Evolutionary conservation across 1,140 invertebrate genomes (phyloP).

Genomic region (Drosophila bocqueti): DNA sequence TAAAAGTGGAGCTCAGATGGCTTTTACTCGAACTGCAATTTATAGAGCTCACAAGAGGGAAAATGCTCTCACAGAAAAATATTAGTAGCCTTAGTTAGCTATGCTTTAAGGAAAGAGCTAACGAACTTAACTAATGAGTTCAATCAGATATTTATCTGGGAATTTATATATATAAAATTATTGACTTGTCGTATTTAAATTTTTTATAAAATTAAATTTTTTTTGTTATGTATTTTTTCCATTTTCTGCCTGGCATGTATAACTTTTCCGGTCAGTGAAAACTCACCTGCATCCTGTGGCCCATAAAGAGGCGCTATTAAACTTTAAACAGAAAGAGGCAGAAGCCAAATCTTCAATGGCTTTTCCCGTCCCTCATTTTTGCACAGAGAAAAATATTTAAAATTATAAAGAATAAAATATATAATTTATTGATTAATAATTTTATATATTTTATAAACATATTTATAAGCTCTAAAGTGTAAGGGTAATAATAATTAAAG

Average conservation of each 20-base stretch:
- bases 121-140: not conserved
- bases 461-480: too few relatives aligned
- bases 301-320: slow-evolving; percentile 30
- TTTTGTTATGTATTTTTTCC: not conserved
- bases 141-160: not conserved
- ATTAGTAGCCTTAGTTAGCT: not conserved
- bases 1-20: slow-evolving; percentile 11
- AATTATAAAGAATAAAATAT: not conserved
- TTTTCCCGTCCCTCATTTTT: slow-evolving; percentile 37
- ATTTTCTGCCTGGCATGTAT: too few relatives aligned
- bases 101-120: not conserved
- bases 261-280: not conserved
- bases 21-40: slow-evolving; percentile 10
- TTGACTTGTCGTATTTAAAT: not conserved
- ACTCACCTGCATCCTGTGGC: slow-evolving; percentile 49
- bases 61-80: not conserved
- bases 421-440: not conserved
- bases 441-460: not conserved
- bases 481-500: too few relatives aligned
- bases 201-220: too few relatives aligned
- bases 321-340: slow-evolving; percentile 16
- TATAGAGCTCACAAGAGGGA: slow-evolving; percentile 1
- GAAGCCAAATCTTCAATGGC: slow-evolving; percentile 38
- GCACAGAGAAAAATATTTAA: not conserved
- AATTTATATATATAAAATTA: too few relatives aligned